Base-by-base conservation (phyloP, 2,113 vertebrate genomes). In the Hippocampus abdominalis region DNA sequence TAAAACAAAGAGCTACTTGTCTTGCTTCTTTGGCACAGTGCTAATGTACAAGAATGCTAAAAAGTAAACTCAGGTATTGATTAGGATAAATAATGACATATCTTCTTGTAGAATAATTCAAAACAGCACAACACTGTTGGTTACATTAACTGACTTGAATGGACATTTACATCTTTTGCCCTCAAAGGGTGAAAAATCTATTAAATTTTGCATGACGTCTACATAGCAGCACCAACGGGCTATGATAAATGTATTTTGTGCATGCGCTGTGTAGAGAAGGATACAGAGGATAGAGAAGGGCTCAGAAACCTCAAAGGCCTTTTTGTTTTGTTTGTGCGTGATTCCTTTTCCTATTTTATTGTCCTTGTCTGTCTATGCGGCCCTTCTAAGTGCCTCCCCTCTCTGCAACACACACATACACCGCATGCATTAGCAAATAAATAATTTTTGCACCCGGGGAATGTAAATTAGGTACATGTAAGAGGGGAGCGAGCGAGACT, bases 401-500 rank as follows among this genome's bases (percentile, higher is more conserved):
- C 68, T 54, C 66, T 42, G 64, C 71, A 56, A 69, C 61, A 73
- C 72, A 49, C 73, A 69, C 68, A 53, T 69, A 46, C 81, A 54
- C 69, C 20, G 67, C 85, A 84, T 89, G 84, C 81, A 89, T 89
- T 85, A 87, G 85, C 89, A 85, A 87, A 88, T 84, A 82, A 86
- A 89, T 90, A 49, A 73, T 83, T 86, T 87, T 85, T 84, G 78
- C 83, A 85, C 84, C 63, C 54, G 66, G 78, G 77, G 86, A 86
- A 92, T 92, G 85, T 81, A 88, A 92, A 91, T 89, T 72, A 87
- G 87, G 74, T 51, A 85, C 76, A 87, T 86, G 82, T 86, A 82
- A 88, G 81, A 86, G 86, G 81, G 53, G 36, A 79, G 78, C 79
- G 81, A 83, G 76, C 74, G 77, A 82, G 84, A 88, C 91, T 91